A percentile compares a stretch with the other conserved stretches of the same genome.
Evolutionary conservation across 2,113 vertebrate genomes (phyloP).

Genomic region (Hipposideros armiger): DNA sequence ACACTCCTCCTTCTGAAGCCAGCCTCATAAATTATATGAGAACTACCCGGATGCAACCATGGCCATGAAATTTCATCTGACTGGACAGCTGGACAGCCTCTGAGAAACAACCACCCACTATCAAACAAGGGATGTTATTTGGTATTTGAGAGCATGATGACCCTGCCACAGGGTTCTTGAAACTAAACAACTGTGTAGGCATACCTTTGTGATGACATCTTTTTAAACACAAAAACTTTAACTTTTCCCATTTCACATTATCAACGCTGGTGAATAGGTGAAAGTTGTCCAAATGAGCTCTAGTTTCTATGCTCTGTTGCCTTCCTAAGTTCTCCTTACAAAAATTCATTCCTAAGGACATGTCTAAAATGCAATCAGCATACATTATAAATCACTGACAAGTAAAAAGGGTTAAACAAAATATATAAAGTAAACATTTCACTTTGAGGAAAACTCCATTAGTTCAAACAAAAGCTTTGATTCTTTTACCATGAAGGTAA

Average conservation of each 20-base stretch:
- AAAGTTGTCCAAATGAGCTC: background rate
- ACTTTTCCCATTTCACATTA: background rate
- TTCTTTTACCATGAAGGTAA: background rate
- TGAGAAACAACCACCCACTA: background rate
- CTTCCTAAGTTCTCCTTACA: background rate
- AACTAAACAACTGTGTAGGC: too few species aligned
- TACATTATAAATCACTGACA: background rate
- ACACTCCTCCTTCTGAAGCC: background rate
- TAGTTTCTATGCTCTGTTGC: background rate
- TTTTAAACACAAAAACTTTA: background rate
- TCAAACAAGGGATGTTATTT: background rate
- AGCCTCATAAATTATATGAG: background rate
- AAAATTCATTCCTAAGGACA: background rate
- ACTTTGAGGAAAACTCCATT: background rate
- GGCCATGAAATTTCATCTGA: background rate
- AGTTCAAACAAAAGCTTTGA: background rate
- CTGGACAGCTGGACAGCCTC: background rate
- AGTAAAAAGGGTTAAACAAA: background rate
- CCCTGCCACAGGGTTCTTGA: too few species aligned
- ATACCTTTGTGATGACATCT: background rate
- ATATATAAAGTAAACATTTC: background rate
- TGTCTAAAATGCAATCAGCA: background rate
- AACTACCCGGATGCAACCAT: background rate
- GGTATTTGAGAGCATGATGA: background rate
- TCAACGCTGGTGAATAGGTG: background rate